A percentile compares a stretch with the other conserved stretches of the same genome.
Evolutionary conservation across 2,888 invertebrate genomes (phyloP).

Genomic region (Conistra vaccinii): DNA sequence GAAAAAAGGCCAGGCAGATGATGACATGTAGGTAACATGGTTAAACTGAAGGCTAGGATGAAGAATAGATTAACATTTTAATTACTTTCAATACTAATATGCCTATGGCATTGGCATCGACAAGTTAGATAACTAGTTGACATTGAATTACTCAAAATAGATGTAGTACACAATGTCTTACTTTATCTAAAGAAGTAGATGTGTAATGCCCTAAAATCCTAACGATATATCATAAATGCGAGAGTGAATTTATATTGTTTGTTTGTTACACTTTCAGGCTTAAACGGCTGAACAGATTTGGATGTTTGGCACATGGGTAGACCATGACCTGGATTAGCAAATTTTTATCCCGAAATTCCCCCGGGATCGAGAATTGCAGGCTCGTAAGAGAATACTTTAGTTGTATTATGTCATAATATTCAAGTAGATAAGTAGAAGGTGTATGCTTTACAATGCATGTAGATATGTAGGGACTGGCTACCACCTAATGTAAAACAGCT

Average conservation of each 20-base stretch:
- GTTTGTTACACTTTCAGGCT: too few species aligned
- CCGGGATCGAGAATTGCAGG: too few species aligned
- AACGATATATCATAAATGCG: too few species aligned
- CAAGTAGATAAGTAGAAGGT: too few species aligned
- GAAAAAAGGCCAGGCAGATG: too few species aligned
- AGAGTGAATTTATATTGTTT: too few species aligned
- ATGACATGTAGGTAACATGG: background rate
- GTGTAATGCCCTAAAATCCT: slow-evolving; percentile 23
- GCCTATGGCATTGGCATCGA: slow-evolving; percentile 37
- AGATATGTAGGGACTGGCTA: background rate
- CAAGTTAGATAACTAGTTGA: slow-evolving; percentile 25
- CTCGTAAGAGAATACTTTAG: slow-evolving; percentile 3
- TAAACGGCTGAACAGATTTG: too few species aligned
- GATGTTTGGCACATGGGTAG: too few species aligned
- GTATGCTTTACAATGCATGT: background rate
- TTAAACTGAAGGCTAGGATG: slow-evolving; percentile 16
- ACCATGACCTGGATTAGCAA: too few species aligned
- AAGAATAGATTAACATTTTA: slow-evolving; percentile 38
- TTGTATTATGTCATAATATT: background rate
- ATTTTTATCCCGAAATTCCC: too few species aligned
- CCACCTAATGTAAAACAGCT: background rate
- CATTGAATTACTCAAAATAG: slow-evolving; percentile 51
- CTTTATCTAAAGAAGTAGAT: background rate
- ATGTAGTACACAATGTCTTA: background rate
- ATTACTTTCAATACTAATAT: slow-evolving; percentile 38